These are phyloP conservation scores for Chalcis sispes DNA, from an alignment of 2,888 invertebrate genomes.

Conservation along the genomic window DNA sequence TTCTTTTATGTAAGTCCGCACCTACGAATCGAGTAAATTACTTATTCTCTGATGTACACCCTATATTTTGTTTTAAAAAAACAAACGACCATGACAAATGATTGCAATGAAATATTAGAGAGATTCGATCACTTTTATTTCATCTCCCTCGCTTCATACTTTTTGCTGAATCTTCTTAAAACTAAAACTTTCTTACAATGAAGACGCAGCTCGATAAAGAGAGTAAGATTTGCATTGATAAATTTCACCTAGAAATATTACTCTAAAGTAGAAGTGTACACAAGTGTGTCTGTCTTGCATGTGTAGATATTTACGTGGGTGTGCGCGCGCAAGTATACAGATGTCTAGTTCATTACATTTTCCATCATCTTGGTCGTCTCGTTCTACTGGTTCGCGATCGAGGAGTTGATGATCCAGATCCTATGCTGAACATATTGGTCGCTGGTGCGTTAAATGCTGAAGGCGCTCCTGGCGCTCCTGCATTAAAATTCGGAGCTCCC, in stretches of 20 bases:
- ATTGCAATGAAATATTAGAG: constrained; percentile 23
- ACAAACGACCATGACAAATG: too few species aligned
- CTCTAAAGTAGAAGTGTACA: constrained; percentile 18
- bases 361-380: constrained; percentile 75
- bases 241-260: constrained; percentile 42
- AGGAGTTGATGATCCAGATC: constrained; percentile 75
- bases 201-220: constrained; percentile 24
- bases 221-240: constrained; percentile 15
- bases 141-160: constrained; percentile 21
- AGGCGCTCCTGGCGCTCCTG: constrained; percentile 60
- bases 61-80: constrained; percentile 22
- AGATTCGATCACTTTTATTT: constrained; percentile 30
- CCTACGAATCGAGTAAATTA: constrained; percentile 34
- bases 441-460: constrained; percentile 58
- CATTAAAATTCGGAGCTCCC: constrained; percentile 63
- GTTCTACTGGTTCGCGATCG: constrained; percentile 70
- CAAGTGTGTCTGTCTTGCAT: too few species aligned
- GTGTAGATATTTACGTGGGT: too few species aligned
- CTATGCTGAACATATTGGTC: constrained; percentile 77
- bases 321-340: constrained; percentile 8
- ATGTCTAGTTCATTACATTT: constrained; percentile 66
- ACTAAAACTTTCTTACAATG: constrained; percentile 15
- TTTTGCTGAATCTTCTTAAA: constrained; percentile 2
- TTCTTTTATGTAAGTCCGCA: constrained; percentile 15
- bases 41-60: not conserved